These are phyloP conservation scores for Henricia sp. DNA, from an alignment of 53 echinoderm and acorn worm genomes.

Conservation along the genomic window DNA sequence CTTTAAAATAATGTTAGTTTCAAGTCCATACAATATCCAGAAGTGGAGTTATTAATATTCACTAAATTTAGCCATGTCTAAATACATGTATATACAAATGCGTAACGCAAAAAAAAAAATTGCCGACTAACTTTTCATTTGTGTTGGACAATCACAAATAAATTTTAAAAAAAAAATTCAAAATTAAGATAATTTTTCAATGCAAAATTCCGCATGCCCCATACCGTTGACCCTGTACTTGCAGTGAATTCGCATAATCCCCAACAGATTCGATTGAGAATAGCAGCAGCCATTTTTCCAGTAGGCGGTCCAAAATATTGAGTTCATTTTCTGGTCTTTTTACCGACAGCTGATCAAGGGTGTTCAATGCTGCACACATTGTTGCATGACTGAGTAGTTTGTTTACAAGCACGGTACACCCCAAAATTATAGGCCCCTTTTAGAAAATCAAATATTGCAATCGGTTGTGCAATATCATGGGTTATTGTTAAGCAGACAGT, in stretches of 20 bases:
- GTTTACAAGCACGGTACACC: slow-evolving; percentile 14
- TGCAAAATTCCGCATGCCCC: not conserved
- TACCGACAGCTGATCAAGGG: not conserved
- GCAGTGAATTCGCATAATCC: slow-evolving; percentile 30
- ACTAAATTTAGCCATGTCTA: too few relatives aligned
- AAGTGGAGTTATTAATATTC: too few relatives aligned
- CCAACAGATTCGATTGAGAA: not conserved
- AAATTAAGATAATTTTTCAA: too few relatives aligned
- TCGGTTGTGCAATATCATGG: slow-evolving; percentile 40
- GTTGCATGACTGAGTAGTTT: not conserved
- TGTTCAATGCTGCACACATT: not conserved
- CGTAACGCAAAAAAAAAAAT: too few relatives aligned
- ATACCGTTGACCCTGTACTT: slow-evolving; percentile 26
- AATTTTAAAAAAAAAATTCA: too few relatives aligned
- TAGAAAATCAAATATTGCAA: not conserved
- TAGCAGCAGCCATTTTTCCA: slow-evolving; percentile 31
- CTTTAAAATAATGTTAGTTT: too few relatives aligned
- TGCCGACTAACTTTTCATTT: too few relatives aligned
- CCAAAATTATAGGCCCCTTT: too few relatives aligned
- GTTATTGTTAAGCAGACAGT: not conserved
- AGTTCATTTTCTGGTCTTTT: not conserved
- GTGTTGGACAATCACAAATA: too few relatives aligned
- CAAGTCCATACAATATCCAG: too few relatives aligned
- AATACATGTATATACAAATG: too few relatives aligned
- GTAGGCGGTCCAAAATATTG: not conserved